phyloP scores from a whole-genome alignment of 2,888 invertebrate species.

The Calliopum simillimum region DNA sequence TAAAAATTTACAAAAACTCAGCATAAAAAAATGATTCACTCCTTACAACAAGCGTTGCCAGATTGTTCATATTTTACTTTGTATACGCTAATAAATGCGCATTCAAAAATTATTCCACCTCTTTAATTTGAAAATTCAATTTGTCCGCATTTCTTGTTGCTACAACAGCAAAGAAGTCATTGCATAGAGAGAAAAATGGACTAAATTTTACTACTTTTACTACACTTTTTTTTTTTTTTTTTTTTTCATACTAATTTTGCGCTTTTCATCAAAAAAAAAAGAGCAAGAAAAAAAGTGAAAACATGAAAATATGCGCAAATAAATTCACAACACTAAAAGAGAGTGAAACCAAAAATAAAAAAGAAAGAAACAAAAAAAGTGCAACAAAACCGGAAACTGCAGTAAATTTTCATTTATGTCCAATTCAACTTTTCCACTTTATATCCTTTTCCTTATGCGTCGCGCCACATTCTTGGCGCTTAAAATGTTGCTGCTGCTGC shows the following conservation, averaged over 20 bases:
- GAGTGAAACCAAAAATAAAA: background rate
- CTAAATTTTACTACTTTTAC: background rate
- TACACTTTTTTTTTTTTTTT: too few relatives aligned
- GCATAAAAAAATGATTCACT: too few relatives aligned
- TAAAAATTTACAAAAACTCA: too few relatives aligned
- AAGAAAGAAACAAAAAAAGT: slow-evolving; percentile 26
- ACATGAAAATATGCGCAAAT: slow-evolving; percentile 19
- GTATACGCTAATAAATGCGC: slow-evolving; percentile 7
- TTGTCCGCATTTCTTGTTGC: slow-evolving; percentile 23
- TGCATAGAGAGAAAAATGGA: background rate
- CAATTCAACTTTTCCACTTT: slow-evolving; percentile 53
- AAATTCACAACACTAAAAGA: slow-evolving; percentile 19
- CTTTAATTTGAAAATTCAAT: slow-evolving; percentile 43
- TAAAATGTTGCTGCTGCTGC: background rate
- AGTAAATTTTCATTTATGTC: slow-evolving; percentile 57
- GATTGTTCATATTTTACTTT: background rate
- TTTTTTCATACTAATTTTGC: background rate
- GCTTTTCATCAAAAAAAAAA: background rate
- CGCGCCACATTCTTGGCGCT: slow-evolving; percentile 21
- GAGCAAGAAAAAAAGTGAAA: slow-evolving; percentile 31
- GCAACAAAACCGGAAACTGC: slow-evolving; percentile 45
- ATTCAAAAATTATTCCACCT: slow-evolving; percentile 41
- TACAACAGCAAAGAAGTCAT: background rate
- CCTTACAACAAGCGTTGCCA: background rate
- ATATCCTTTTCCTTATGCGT: slow-evolving; percentile 42